These are phyloP conservation scores for Aphelenchoides fujianensis DNA, from an alignment of 1,140 invertebrate genomes.

Conservation along the genomic window DNA sequence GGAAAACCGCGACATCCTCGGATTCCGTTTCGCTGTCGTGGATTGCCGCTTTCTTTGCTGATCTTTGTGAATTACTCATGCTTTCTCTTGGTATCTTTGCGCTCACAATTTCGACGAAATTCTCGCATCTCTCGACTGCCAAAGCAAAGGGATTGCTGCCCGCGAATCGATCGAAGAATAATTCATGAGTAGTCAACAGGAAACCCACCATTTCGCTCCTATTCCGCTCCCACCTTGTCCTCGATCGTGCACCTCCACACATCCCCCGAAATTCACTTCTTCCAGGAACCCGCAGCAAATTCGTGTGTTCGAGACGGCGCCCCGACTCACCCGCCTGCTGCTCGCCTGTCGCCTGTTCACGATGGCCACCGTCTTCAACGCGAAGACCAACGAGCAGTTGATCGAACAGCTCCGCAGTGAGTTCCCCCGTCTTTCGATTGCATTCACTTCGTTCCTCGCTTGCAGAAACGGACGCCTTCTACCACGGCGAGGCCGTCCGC, in stretches of 20 bases:
- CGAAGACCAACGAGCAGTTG: not conserved
- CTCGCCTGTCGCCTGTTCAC: not conserved
- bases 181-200: too few relatives aligned
- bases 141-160: too few relatives aligned
- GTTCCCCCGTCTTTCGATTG: not conserved
- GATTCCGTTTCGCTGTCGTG: too few relatives aligned
- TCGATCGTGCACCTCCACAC: not conserved
- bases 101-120: too few relatives aligned
- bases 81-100: too few relatives aligned
- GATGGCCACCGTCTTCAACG: not conserved
- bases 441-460: not conserved
- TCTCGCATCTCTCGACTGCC: too few relatives aligned
- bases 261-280: not conserved
- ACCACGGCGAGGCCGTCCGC: slow-evolving; percentile 69
- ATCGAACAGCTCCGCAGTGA: not conserved
- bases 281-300: not conserved
- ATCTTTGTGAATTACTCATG: too few relatives aligned
- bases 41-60: too few relatives aligned
- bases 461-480: not conserved
- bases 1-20: too few relatives aligned
- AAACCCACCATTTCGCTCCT: too few relatives aligned
- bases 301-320: not conserved
- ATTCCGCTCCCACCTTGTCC: not conserved
- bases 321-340: not conserved
- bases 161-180: too few relatives aligned